These are phyloP conservation scores for Bufotes viridis DNA, from an alignment of 2,797 vertebrate genomes.

Conservation along the genomic window DNA sequence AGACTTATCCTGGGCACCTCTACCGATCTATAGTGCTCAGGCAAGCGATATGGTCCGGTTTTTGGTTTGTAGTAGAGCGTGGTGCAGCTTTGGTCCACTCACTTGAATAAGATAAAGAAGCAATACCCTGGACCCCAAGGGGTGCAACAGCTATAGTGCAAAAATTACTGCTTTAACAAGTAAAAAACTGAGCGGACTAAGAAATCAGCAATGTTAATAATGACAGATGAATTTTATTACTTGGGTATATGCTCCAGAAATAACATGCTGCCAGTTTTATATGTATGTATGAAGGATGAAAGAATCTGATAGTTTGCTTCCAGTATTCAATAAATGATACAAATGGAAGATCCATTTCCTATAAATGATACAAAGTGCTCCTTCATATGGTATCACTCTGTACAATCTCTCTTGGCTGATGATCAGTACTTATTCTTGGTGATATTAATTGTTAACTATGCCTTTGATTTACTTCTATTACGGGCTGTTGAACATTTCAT, in stretches of 20 bases:
- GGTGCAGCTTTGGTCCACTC: too few relatives aligned
- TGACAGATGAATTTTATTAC: neutral
- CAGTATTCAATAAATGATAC: neutral
- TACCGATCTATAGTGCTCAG: too few relatives aligned
- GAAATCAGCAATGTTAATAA: too few relatives aligned
- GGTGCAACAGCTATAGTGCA: too few relatives aligned
- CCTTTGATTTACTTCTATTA: constrained; percentile 43
- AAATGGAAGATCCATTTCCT: constrained; percentile 11
- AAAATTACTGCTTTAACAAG: too few relatives aligned
- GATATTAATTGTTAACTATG: constrained; percentile 43
- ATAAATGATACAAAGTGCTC: constrained; percentile 19
- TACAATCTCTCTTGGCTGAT: constrained; percentile 15
- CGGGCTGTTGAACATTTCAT: constrained; percentile 39
- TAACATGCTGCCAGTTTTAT: neutral
- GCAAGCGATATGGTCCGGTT: too few relatives aligned
- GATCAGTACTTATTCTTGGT: constrained; percentile 20
- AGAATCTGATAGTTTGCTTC: neutral
- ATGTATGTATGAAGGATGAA: neutral
- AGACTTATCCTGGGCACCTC: too few relatives aligned
- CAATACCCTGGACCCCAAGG: too few relatives aligned
- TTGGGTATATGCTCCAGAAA: neutral
- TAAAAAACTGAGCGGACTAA: too few relatives aligned
- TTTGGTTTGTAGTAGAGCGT: too few relatives aligned
- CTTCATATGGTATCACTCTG: constrained; percentile 20
- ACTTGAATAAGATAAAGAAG: too few relatives aligned